phyloP scores from a whole-genome alignment of 1,140 invertebrate species.

The Teleopsis dalmanni region DNA sequence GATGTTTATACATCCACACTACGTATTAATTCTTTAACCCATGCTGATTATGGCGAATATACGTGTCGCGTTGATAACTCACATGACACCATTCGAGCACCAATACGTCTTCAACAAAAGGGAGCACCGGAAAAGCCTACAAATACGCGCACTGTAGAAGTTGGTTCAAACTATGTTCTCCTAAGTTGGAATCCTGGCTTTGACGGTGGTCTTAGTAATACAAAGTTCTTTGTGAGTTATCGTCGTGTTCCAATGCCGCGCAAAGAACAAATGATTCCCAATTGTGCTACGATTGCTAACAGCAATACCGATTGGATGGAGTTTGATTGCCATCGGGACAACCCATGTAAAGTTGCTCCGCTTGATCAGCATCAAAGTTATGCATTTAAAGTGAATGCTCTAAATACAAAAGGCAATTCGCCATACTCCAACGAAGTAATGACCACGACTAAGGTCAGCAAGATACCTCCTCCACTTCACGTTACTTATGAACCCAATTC shows the following conservation, averaged over 20 bases:
- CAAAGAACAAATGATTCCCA: slow-evolving; percentile 52
- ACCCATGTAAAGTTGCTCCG: slow-evolving; percentile 78
- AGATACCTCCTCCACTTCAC: slow-evolving; percentile 70
- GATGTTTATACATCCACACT: slow-evolving; percentile 78
- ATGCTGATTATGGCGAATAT: slow-evolving; percentile 83
- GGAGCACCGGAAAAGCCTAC: slow-evolving; percentile 76
- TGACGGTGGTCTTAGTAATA: slow-evolving; percentile 76
- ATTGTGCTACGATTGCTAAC: slow-evolving; percentile 55
- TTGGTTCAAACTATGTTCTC: slow-evolving; percentile 68
- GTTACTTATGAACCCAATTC: slow-evolving; percentile 74
- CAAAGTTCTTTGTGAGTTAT: slow-evolving; percentile 76
- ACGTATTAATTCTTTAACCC: slow-evolving; percentile 65
- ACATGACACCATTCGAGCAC: slow-evolving; percentile 65
- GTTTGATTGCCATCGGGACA: slow-evolving; percentile 71
- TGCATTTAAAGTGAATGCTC: slow-evolving; percentile 76
- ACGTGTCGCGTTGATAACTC: slow-evolving; percentile 75
- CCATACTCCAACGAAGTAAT: slow-evolving; percentile 75
- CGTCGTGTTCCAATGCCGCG: slow-evolving; percentile 52
- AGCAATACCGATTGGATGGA: slow-evolving; percentile 64
- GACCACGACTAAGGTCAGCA: slow-evolving; percentile 71
- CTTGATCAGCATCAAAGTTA: slow-evolving; percentile 78
- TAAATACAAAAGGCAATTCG: slow-evolving; percentile 76
- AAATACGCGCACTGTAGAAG: slow-evolving; percentile 58
- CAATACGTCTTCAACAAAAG: slow-evolving; percentile 73
- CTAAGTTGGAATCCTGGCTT: slow-evolving; percentile 81